Evolutionary conservation across 2,797 vertebrate species (phyloP), one percentile per base, ranked within the genome.

Genomic region (Macroramphosus scolopax): DNA sequence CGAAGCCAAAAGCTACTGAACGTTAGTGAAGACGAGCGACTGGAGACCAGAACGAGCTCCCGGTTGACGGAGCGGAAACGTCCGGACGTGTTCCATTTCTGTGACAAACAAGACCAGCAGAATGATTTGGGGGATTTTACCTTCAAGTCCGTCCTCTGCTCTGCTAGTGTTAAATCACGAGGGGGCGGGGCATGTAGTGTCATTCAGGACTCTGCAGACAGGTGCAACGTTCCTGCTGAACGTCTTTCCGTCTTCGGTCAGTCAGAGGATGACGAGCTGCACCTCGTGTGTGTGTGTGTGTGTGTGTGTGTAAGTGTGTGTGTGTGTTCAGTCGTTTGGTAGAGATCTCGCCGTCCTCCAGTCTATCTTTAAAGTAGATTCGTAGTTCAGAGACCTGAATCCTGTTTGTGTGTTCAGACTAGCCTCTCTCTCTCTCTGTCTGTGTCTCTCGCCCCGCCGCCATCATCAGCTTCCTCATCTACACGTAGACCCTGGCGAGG

Each of bases 401-500:
- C 64, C 45, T 59, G 47, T 66, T 22, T 40, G 29, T 30, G 32
- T 43, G 22, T 58, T 45, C 50, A 55, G 61, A 51, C 29, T 1
- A 15, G 35, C 15, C 43, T 14, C 5, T 26, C 28, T 29, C 11
- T 40, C 44, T 87, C 80, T 44, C 53, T 59, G 50, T 52, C 22
- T 37, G n/a, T 37, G 38, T 53, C 42, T 52, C 40, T 43, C 24
- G 37, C 47, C 51, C 49, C 10, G 3, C n/a, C 1, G 39, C 17
- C 12, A 14, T 47, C 18, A 10, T 24, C n/a, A 3, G 17, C 34
- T 4, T 57, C n/a, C 36, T 45, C 5, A 0, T 86, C 91, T 93
- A 98, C 77, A 98, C 92, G 45, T 98, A 98, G 43, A 98, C 96
- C 90, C 97, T 95, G 77, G 96, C 95, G 81, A 98, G 93, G 71